A percentile compares a stretch with the other conserved stretches of the same genome.
Evolutionary conservation across 2,888 invertebrate species (phyloP).

Genomic region (Holacanthella duospinosa): DNA sequence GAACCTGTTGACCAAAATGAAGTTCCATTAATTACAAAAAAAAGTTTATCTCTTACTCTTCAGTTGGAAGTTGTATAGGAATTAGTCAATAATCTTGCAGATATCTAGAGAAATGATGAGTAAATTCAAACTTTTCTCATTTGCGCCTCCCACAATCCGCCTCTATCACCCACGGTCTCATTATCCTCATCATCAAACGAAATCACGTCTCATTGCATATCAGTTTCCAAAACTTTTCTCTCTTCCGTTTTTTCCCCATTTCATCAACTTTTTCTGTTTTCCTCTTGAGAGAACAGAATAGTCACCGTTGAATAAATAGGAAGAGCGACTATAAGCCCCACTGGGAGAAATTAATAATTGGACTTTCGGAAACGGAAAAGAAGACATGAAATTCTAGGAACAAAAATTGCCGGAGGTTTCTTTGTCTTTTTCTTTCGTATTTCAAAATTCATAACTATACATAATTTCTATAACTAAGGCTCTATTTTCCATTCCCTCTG

Average conservation of each 20-base stretch:
- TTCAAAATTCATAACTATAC: background rate
- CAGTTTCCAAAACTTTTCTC: background rate
- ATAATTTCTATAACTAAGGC: background rate
- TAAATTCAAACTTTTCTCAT: background rate
- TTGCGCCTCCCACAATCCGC: background rate
- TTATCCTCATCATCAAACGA: background rate
- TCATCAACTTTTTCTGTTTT: too few relatives aligned
- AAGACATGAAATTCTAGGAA: too few relatives aligned
- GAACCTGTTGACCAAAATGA: conserved; percentile 54
- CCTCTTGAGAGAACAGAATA: too few relatives aligned
- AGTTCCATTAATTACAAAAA: too few relatives aligned
- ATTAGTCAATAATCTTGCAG: too few relatives aligned
- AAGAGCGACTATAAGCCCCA: background rate
- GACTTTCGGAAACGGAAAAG: background rate
- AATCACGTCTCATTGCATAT: background rate
- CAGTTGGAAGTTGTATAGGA: too few relatives aligned
- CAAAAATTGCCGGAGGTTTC: too few relatives aligned
- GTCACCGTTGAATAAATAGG: background rate
- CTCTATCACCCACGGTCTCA: background rate
- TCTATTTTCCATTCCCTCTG: too few relatives aligned
- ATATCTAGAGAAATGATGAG: background rate
- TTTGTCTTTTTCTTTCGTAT: background rate
- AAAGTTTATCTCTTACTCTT: too few relatives aligned
- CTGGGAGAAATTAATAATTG: background rate
- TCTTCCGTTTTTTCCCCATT: too few relatives aligned